phyloP scores from a whole-genome alignment of 2,888 invertebrate species.

The Tetrapedia diversipes region DNA sequence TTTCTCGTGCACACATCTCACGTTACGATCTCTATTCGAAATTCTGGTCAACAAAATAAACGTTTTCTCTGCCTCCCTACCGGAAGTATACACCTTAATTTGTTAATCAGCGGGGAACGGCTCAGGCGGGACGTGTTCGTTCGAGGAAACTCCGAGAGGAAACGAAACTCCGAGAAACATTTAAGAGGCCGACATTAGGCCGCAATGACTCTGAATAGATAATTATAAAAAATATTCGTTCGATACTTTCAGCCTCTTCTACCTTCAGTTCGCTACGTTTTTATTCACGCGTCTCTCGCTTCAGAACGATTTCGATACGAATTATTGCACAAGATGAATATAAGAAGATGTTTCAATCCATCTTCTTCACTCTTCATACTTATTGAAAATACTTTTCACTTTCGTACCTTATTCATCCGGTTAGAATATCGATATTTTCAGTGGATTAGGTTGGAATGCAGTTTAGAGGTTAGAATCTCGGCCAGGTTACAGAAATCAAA shows the following conservation, averaged over 20 bases:
- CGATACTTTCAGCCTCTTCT: conserved; percentile 40
- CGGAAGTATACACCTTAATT: conserved; percentile 48
- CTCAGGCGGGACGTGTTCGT: conserved; percentile 22
- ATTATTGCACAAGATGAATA: not conserved
- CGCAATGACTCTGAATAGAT: conserved; percentile 23
- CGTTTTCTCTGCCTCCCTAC: conserved; percentile 38
- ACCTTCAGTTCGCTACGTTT: conserved; percentile 19
- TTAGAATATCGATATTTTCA: too few species aligned
- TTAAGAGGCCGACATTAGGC: conserved; percentile 31
- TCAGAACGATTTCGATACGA: not conserved
- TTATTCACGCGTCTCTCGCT: conserved; percentile 27
- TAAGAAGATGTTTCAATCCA: too few species aligned
- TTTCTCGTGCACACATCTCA: conserved; percentile 25
- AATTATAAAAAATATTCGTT: conserved; percentile 55
- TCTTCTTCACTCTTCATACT: too few species aligned
- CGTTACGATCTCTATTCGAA: conserved; percentile 36
- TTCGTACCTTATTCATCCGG: too few species aligned
- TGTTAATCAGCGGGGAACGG: conserved; percentile 44
- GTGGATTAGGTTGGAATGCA: too few species aligned
- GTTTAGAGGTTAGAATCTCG: too few species aligned
- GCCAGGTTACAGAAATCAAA: too few species aligned
- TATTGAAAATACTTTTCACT: too few species aligned
- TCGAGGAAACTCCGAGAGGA: conserved; percentile 7
- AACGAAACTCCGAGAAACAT: conserved; percentile 9
- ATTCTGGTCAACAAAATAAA: conserved; percentile 67